Conservation (phyloP, 2,888 invertebrate genomes). For the Allolobophora icterica region DNA sequence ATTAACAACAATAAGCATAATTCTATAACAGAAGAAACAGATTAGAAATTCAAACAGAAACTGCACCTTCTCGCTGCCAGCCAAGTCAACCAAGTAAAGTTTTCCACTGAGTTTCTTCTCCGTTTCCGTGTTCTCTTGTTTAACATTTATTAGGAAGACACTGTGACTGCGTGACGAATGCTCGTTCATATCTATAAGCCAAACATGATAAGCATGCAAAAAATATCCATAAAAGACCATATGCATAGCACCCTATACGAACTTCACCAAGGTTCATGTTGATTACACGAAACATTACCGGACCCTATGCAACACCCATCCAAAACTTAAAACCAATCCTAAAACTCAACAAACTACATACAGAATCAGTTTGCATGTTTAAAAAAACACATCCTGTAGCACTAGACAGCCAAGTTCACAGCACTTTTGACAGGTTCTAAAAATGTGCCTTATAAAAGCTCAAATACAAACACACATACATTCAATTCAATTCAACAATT, state of each 20-base stretch:
- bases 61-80: slow-evolving; percentile 94
- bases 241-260: too few relatives aligned
- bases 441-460: too few relatives aligned
- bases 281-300: too few relatives aligned
- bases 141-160: slow-evolving; percentile 98
- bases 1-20: neutral
- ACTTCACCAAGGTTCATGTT: too few relatives aligned
- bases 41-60: neutral
- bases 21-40: neutral
- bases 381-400: too few relatives aligned
- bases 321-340: too few relatives aligned
- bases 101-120: slow-evolving; percentile 99
- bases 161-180: slow-evolving; percentile 99
- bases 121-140: slow-evolving; percentile 98
- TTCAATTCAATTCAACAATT: too few relatives aligned
- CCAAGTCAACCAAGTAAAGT: slow-evolving; percentile 97
- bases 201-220: neutral
- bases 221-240: neutral
- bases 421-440: too few relatives aligned
- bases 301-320: too few relatives aligned
- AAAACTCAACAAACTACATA: too few relatives aligned
- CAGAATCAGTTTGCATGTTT: too few relatives aligned
- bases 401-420: too few relatives aligned
- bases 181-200: slow-evolving; percentile 86
- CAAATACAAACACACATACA: neutral